phyloP scores from a whole-genome alignment of 2,113 vertebrate genomes.

The Danionella cerebrum region DNA sequence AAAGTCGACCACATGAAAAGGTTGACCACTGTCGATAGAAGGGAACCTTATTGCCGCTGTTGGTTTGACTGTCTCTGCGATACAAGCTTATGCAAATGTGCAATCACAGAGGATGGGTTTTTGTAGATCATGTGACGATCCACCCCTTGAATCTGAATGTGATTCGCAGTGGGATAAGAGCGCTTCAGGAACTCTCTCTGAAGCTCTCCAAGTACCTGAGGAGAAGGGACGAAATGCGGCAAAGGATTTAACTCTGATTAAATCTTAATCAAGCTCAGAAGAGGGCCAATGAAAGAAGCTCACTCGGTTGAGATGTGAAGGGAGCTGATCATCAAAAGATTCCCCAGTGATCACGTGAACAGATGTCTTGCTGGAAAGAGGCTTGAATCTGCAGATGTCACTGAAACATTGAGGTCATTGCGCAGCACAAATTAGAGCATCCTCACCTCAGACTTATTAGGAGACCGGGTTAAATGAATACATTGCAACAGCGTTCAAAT shows the following conservation, averaged over 20 bases:
- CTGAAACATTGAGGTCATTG: constrained; percentile 41
- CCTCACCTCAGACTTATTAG: not conserved
- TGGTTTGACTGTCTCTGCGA: constrained; percentile 59
- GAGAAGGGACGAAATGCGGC: not conserved
- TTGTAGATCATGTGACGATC: constrained; percentile 71
- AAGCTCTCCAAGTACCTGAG: constrained; percentile 62
- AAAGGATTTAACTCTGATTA: constrained; percentile 17
- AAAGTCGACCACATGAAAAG: too few species aligned
- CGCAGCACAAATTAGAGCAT: not conserved
- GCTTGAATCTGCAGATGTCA: constrained; percentile 67
- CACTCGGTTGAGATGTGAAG: constrained; percentile 65
- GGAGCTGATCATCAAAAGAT: constrained; percentile 59
- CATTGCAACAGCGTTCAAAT: too few species aligned
- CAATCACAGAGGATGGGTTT: constrained; percentile 62
- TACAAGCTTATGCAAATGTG: constrained; percentile 66
- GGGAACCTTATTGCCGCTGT: constrained; percentile 54
- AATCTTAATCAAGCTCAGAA: not conserved
- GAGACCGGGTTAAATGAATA: too few species aligned
- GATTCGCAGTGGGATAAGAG: constrained; percentile 64
- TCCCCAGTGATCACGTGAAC: constrained; percentile 66
- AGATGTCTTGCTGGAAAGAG: constrained; percentile 59
- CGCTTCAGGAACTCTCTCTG: constrained; percentile 66
- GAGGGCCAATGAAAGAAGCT: constrained; percentile 19
- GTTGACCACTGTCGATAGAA: too few species aligned
- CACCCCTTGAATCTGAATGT: constrained; percentile 60